Evolutionary conservation across 2,113 vertebrate genomes (phyloP), one percentile per base, ranked within the genome.

Genomic region (Natator depressus): DNA sequence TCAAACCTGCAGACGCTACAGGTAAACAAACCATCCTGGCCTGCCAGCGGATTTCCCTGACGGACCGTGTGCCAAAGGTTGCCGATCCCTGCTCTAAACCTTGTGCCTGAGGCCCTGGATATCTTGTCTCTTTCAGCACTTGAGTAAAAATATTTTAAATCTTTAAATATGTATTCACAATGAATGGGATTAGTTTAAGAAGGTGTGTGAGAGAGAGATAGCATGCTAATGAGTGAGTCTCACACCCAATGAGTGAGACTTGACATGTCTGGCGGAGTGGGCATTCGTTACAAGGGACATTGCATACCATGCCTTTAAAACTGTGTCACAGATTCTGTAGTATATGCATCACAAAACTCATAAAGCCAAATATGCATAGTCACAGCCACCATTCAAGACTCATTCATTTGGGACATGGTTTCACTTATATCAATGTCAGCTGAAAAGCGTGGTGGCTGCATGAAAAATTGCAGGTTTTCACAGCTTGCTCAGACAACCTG

Each of bases 401-500:
- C 3, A 5, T 12, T 79, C 19, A 8, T 22, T 76, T 79, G 78
- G 84, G 76, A 89, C 47, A 75, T 51, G 84, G 6, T 91, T 92
- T 92, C 27, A 59, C 8, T 50, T 79, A 31, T 85, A 86, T 35
- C 14, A 89, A 31, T 85, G 84, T 35, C 14, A 89, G 6, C 4
- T 69, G 27, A 47, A 69, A 65, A 69, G 31, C 9, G 19, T 19
- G 7, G 62, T 69, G 62, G 62, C 24, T 80, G 25, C 17, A 4
- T 88, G 59, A 94, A 84, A 96, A 4, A 3, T 31, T 84, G 3
- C 5, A 80, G 49, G 19, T 59, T 93, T 95, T 76, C 72, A 31
- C 50, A 10, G 57, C n/a, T 80, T 81, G 14, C 19, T 84, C 8
- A 84, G 38, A 42, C 29, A 13, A 81, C 38, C 80, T 82, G 9